phyloP scores from a whole-genome alignment of 2,113 vertebrate genomes.

The Eupsittula cactorum region DNA sequence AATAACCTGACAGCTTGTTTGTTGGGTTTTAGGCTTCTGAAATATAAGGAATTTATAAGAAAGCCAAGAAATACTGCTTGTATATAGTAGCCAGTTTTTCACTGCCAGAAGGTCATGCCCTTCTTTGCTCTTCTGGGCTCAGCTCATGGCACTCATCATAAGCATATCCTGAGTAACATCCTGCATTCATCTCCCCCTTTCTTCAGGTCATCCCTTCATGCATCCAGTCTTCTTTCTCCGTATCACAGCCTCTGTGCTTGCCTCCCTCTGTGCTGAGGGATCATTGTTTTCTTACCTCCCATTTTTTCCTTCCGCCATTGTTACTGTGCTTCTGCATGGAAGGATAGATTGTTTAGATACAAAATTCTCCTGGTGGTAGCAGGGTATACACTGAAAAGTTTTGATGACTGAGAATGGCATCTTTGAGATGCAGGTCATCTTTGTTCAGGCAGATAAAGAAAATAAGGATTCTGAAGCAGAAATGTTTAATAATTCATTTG shows the following conservation, averaged over 20 bases:
- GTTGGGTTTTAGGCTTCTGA: not conserved
- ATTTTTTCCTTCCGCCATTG: not conserved
- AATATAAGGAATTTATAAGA: not conserved
- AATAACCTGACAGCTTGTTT: not conserved
- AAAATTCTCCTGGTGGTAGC: not conserved
- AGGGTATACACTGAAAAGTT: not conserved
- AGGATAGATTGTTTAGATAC: not conserved
- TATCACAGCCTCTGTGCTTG: not conserved
- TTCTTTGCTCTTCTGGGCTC: not conserved
- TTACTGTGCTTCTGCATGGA: not conserved
- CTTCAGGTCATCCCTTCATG: not conserved
- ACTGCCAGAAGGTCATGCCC: not conserved
- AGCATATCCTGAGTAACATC: not conserved
- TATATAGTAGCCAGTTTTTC: not conserved
- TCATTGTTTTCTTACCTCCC: not conserved
- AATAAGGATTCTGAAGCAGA: not conserved
- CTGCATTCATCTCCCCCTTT: not conserved
- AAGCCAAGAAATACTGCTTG: not conserved
- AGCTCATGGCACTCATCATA: not conserved
- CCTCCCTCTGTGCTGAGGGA: not conserved
- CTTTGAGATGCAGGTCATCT: not conserved
- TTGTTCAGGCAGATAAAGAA: not conserved
- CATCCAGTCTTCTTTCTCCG: not conserved
- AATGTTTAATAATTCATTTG: not conserved
- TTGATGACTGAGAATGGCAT: not conserved